Evolutionary conservation across 2,888 invertebrate genomes (phyloP).

Genomic region (Octodonta nipae): DNA sequence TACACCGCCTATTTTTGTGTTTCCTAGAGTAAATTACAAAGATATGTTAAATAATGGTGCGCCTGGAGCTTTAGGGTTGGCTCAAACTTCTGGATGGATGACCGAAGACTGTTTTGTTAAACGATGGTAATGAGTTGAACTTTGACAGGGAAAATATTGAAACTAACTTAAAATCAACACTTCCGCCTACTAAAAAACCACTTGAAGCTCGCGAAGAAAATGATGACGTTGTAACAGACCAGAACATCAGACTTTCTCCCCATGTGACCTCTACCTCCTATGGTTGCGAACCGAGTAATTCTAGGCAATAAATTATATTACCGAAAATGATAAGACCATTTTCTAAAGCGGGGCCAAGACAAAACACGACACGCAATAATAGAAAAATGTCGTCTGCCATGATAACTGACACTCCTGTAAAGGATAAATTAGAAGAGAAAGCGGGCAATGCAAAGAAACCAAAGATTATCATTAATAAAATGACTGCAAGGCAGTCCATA

Average conservation of each 20-base stretch:
- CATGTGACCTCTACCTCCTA: too few species aligned
- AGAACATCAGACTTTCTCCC: too few species aligned
- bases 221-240: too few species aligned
- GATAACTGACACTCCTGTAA: conserved; percentile 5
- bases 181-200: background rate
- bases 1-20: conserved; percentile 3
- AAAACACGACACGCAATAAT: background rate
- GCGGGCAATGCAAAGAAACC: background rate
- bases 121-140: conserved; percentile 3
- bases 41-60: conserved; percentile 2
- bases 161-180: too few species aligned
- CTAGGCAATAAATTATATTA: conserved; percentile 4
- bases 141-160: too few species aligned
- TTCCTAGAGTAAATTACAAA: conserved; percentile 4
- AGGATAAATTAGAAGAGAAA: conserved; percentile 4
- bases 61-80: background rate
- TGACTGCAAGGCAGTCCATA: too few species aligned
- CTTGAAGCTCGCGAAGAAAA: too few species aligned
- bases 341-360: too few species aligned
- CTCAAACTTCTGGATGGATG: conserved; percentile 2
- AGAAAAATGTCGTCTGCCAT: conserved; percentile 7
- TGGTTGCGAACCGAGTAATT: background rate
- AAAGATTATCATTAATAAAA: background rate
- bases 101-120: conserved; percentile 2
- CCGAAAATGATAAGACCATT: too few species aligned